Evolutionary conservation across 2,113 vertebrate species (phyloP).

Genomic region (Guaruba guarouba): DNA sequence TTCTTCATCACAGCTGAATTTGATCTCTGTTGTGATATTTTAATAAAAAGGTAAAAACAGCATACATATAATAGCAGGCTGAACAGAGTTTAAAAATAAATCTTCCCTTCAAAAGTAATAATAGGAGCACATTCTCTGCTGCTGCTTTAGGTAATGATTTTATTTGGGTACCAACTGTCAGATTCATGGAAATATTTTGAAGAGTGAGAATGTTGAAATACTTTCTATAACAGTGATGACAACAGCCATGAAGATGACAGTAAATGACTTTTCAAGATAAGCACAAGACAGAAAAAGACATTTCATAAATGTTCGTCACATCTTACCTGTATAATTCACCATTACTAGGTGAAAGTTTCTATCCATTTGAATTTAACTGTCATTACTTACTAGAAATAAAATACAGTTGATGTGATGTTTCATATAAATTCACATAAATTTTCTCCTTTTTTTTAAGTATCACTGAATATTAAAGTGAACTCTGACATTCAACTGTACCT

Average conservation of each 20-base stretch:
- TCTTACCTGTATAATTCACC: background rate
- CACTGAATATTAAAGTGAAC: background rate
- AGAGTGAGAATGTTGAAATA: conserved; percentile 9
- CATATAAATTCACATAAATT: background rate
- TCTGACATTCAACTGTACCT: background rate
- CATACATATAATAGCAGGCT: conserved; percentile 9
- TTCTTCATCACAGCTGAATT: background rate
- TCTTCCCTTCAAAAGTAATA: conserved; percentile 29
- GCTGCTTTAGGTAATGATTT: conserved; percentile 14
- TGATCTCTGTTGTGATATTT: conserved; percentile 35
- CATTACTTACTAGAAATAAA: background rate
- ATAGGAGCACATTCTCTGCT: background rate
- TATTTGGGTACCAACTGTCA: conserved; percentile 52
- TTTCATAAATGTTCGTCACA: background rate
- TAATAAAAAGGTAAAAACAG: conserved; percentile 52
- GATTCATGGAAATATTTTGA: conserved; percentile 25
- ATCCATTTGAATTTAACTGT: background rate
- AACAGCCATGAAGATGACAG: conserved; percentile 31
- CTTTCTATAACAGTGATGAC: conserved; percentile 12
- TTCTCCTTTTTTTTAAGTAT: background rate
- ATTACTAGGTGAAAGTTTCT: background rate
- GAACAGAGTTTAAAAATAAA: conserved; percentile 16
- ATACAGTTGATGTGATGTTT: background rate
- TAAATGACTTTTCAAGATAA: background rate
- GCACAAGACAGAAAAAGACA: background rate